phyloP scores from a whole-genome alignment of 1,140 invertebrate genomes.

The Pogonus chalceus region DNA sequence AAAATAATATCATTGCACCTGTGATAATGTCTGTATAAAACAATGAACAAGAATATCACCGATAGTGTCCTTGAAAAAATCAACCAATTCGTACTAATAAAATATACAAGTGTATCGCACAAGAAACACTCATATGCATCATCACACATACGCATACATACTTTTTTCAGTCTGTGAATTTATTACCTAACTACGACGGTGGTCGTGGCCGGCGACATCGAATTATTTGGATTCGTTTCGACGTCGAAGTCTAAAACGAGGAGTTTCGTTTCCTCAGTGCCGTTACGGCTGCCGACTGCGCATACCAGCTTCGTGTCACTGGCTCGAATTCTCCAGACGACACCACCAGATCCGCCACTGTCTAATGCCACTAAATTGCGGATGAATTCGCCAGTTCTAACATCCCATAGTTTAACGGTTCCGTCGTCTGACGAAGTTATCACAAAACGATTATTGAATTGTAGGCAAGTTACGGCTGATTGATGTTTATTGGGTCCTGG shows the following conservation, averaged over 20 bases:
- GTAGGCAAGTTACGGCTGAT: slow-evolving; percentile 95
- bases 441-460: slow-evolving; percentile 96
- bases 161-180: neutral
- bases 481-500: slow-evolving; percentile 90
- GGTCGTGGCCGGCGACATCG: neutral
- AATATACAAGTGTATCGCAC: no score
- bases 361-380: slow-evolving; percentile 87
- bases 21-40: no score
- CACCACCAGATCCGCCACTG: slow-evolving; percentile 94
- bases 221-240: slow-evolving; percentile 35
- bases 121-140: neutral
- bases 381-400: slow-evolving; percentile 90
- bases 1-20: no score
- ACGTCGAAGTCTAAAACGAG: slow-evolving; percentile 95
- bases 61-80: no score
- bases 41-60: no score
- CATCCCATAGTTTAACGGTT: slow-evolving; percentile 98
- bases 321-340: slow-evolving; percentile 95
- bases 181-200: neutral
- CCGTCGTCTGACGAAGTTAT: slow-evolving; percentile 99
- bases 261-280: slow-evolving; percentile 97
- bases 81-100: no score
- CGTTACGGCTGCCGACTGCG: slow-evolving; percentile 95
- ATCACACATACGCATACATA: neutral
- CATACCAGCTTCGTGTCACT: slow-evolving; percentile 96